phyloP scores from a whole-genome alignment of 2,113 vertebrate species.

The Tympanuchus pallidicinctus region DNA sequence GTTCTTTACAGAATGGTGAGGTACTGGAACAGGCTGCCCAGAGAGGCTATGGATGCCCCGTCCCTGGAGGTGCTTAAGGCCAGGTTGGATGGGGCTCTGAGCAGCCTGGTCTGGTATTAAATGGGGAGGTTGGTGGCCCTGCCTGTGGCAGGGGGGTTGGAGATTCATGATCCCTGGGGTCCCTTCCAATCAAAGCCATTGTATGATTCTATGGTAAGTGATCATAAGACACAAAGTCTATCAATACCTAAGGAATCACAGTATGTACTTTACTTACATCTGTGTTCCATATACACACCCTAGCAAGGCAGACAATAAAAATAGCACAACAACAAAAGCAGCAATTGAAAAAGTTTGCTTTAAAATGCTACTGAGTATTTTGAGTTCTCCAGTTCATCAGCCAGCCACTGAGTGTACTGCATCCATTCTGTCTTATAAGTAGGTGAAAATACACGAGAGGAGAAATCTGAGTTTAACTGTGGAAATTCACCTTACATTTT shows the following conservation, averaged over 20 bases:
- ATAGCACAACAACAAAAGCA: neutral
- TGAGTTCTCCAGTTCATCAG: neutral
- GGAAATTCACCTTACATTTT: neutral
- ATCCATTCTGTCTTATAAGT: neutral
- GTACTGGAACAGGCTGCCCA: too few relatives aligned
- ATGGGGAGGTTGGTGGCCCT: too few relatives aligned
- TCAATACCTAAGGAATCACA: neutral
- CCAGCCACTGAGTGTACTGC: neutral
- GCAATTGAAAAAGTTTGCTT: neutral
- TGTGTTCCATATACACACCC: neutral
- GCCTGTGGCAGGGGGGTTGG: too few relatives aligned
- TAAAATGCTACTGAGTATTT: neutral
- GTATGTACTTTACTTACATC: neutral
- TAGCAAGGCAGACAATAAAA: neutral
- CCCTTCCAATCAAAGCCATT: too few relatives aligned
- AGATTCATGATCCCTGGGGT: too few relatives aligned
- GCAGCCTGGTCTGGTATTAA: too few relatives aligned
- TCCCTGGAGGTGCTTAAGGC: too few relatives aligned
- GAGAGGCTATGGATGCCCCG: too few relatives aligned
- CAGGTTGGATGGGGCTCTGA: too few relatives aligned
- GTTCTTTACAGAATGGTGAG: too few relatives aligned
- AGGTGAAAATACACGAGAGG: neutral
- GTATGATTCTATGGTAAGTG: neutral
- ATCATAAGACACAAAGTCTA: neutral
- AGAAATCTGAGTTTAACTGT: neutral